These are phyloP conservation scores for Nycticebus coucang DNA, from an alignment of 2,113 vertebrate genomes.

Conservation along the genomic window DNA sequence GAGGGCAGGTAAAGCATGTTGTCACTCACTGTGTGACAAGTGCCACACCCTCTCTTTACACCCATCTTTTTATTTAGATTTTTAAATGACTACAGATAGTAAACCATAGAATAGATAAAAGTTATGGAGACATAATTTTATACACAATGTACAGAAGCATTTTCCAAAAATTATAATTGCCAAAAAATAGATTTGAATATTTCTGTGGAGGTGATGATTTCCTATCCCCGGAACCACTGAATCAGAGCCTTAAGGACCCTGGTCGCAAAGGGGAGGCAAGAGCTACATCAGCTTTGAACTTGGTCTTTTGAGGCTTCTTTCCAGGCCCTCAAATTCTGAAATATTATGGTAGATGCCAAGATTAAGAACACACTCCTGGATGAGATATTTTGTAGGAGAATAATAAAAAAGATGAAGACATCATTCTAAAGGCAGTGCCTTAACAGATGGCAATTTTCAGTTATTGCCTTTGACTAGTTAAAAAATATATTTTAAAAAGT, in stretches of 20 bases:
- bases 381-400: conserved; percentile 29
- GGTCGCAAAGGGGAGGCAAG: background rate
- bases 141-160: background rate
- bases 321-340: conserved; percentile 19
- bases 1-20: background rate
- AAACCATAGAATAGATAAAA: background rate
- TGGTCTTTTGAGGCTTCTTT: background rate
- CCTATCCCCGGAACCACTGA: background rate
- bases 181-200: background rate
- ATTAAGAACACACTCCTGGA: background rate
- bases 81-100: background rate
- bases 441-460: conserved; percentile 34
- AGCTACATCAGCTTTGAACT: background rate
- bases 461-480: background rate
- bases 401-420: background rate
- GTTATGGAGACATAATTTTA: background rate
- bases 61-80: background rate
- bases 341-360: background rate
- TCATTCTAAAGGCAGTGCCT: conserved; percentile 27
- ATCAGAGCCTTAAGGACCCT: background rate
- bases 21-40: background rate
- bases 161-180: background rate
- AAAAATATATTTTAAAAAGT: background rate
- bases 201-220: background rate
- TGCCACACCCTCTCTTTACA: background rate